phyloP scores from a whole-genome alignment of 2,113 vertebrate species.

The Planiliza haematocheilus region DNA sequence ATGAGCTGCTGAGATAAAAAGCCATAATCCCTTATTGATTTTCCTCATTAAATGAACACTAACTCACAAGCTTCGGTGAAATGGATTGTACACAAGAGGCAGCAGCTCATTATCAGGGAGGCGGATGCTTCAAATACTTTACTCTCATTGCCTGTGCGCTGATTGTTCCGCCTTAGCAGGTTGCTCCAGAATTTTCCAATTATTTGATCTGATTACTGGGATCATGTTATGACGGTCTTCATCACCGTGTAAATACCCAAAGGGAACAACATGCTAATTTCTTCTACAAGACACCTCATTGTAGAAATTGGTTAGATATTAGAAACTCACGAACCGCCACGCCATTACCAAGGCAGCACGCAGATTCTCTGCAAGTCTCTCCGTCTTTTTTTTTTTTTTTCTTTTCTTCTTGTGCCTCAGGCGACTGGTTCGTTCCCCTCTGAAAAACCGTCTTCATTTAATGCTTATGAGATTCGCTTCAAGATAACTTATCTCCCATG shows the following conservation, averaged over 20 bases:
- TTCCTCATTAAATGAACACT: neutral
- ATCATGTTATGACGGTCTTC: slow-evolving; percentile 35
- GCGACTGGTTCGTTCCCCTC: neutral
- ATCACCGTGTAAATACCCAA: neutral
- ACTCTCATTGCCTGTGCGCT: neutral
- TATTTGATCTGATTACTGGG: slow-evolving; percentile 30
- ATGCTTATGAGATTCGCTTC: slow-evolving; percentile 53
- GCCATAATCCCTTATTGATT: slow-evolving; percentile 6
- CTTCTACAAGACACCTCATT: neutral
- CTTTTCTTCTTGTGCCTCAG: neutral
- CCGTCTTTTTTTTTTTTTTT: neutral
- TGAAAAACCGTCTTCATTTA: slow-evolving; percentile 30
- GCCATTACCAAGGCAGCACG: slow-evolving; percentile 15
- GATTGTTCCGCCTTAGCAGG: slow-evolving; percentile 12
- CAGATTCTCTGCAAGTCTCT: slow-evolving; percentile 10
- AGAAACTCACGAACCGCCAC: slow-evolving; percentile 5
- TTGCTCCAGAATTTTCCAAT: slow-evolving; percentile 15
- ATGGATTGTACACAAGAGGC: neutral
- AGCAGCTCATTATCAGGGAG: slow-evolving; percentile 13
- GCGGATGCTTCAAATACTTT: neutral
- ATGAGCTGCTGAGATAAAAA: slow-evolving; percentile 4
- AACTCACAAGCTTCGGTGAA: neutral
- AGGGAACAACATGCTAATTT: slow-evolving; percentile 17
- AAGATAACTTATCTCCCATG: slow-evolving; percentile 34
- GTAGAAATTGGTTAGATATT: slow-evolving; percentile 35